These are phyloP conservation scores for Clivina fossor DNA, from an alignment of 2,888 invertebrate species.

Conservation along the genomic window DNA sequence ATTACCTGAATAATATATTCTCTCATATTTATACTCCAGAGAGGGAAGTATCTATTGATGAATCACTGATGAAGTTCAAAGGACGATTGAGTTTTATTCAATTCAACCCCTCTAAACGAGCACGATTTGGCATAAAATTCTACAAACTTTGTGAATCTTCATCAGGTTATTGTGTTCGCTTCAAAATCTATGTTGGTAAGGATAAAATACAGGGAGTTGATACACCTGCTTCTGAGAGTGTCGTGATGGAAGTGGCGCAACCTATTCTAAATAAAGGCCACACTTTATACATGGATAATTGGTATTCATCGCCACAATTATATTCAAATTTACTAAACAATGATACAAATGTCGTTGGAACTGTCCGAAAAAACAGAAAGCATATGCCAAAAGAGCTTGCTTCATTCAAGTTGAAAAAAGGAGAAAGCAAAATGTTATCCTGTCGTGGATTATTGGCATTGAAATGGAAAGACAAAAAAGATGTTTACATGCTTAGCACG, in stretches of 20 bases:
- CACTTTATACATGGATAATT: slow-evolving; percentile 37
- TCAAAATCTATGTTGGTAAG: slow-evolving; percentile 38
- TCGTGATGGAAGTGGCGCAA: slow-evolving; percentile 35
- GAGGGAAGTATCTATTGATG: slow-evolving; percentile 36
- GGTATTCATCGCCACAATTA: slow-evolving; percentile 37
- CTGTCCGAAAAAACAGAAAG: slow-evolving; percentile 32
- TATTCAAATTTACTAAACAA: slow-evolving; percentile 28
- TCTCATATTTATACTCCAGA: slow-evolving; percentile 35
- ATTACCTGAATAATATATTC: slow-evolving; percentile 38
- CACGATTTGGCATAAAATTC: slow-evolving; percentile 42
- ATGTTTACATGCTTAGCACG: slow-evolving; percentile 37
- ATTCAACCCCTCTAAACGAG: slow-evolving; percentile 43
- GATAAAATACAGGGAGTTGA: slow-evolving; percentile 36
- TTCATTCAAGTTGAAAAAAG: slow-evolving; percentile 24
- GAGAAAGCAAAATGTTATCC: slow-evolving; percentile 25
- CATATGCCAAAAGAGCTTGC: slow-evolving; percentile 36
- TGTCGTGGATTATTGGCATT: slow-evolving; percentile 32
- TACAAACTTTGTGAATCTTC: slow-evolving; percentile 43
- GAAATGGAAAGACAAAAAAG: slow-evolving; percentile 38
- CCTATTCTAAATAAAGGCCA: slow-evolving; percentile 35
- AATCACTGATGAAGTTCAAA: slow-evolving; percentile 43
- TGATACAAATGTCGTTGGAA: slow-evolving; percentile 36
- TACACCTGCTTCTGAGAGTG: slow-evolving; percentile 37
- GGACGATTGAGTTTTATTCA: slow-evolving; percentile 42
- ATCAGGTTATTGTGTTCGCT: slow-evolving; percentile 32